These are phyloP conservation scores for Fragum whitleyi DNA, from an alignment of 2,888 invertebrate genomes.

Conservation along the genomic window DNA sequence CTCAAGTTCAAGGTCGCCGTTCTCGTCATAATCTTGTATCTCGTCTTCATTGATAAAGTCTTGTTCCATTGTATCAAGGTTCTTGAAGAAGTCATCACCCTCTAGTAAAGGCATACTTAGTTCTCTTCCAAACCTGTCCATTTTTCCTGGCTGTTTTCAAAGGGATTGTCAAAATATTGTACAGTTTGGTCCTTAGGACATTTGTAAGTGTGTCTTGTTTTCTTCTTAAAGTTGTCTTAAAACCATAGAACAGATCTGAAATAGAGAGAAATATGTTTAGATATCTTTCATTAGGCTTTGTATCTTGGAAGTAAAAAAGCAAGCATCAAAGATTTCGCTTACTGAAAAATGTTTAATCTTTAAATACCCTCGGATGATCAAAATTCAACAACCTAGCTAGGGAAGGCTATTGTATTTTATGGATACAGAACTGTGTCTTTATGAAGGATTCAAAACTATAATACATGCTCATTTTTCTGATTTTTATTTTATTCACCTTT, in stretches of 20 bases:
- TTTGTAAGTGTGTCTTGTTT: neutral
- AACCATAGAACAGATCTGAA: neutral
- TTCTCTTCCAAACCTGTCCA: constrained; percentile 19
- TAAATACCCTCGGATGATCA: no score
- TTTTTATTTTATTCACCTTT: no score
- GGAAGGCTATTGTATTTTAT: no score
- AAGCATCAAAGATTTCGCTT: no score
- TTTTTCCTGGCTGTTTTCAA: neutral
- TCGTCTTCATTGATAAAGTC: constrained; percentile 69
- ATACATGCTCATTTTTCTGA: no score
- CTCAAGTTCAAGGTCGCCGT: constrained; percentile 71
- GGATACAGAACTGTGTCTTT: no score
- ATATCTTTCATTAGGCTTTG: neutral
- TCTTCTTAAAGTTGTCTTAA: neutral
- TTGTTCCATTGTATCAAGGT: constrained; percentile 65
- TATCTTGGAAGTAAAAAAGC: neutral
- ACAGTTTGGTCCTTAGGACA: neutral
- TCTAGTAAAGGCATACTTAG: constrained; percentile 61
- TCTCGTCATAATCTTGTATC: constrained; percentile 72
- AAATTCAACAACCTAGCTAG: no score
- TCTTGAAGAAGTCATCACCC: constrained; percentile 66
- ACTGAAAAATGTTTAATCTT: no score
- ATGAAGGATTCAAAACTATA: no score
- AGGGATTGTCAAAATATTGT: neutral
- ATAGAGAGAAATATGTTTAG: neutral